phyloP scores from a whole-genome alignment of 2,888 invertebrate genomes.

The Agrilus mali region DNA sequence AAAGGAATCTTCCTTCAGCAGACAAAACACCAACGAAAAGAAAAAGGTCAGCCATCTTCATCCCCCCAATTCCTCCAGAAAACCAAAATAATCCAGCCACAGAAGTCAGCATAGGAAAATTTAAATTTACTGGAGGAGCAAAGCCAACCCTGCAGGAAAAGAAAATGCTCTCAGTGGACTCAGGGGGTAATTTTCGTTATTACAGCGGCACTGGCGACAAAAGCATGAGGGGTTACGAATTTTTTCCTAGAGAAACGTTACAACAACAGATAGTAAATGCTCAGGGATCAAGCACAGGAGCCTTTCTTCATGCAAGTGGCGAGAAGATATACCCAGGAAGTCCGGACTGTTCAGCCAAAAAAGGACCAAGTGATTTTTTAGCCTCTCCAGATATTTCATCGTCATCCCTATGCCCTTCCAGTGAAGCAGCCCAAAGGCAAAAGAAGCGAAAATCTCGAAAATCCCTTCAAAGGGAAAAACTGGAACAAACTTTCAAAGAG shows the following conservation, averaged over 20 bases:
- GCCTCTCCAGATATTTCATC: slow-evolving; percentile 26
- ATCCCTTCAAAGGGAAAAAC: slow-evolving; percentile 72
- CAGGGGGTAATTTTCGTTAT: slow-evolving; percentile 74
- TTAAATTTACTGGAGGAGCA: slow-evolving; percentile 85
- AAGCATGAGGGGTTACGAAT: slow-evolving; percentile 64
- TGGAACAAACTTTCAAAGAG: slow-evolving; percentile 86
- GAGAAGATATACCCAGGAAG: slow-evolving; percentile 38
- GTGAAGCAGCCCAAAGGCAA: slow-evolving; percentile 28
- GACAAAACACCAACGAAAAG: slow-evolving; percentile 46
- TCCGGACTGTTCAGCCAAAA: slow-evolving; percentile 23
- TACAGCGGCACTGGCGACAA: slow-evolving; percentile 79
- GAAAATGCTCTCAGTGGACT: slow-evolving; percentile 82
- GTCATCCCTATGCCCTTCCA: slow-evolving; percentile 17
- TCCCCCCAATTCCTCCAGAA: slow-evolving; percentile 68
- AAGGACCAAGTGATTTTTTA: slow-evolving; percentile 26
- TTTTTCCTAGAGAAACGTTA: slow-evolving; percentile 58
- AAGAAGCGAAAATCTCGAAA: slow-evolving; percentile 65
- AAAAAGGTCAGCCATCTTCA: slow-evolving; percentile 73
- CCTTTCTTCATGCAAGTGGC: slow-evolving; percentile 39
- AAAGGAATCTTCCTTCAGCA: slow-evolving; percentile 29
- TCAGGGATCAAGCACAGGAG: slow-evolving; percentile 39
- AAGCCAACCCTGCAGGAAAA: slow-evolving; percentile 82
- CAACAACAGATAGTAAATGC: slow-evolving; percentile 45
- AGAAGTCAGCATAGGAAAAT: slow-evolving; percentile 75
- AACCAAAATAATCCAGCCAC: slow-evolving; percentile 65